phyloP scores from a whole-genome alignment of 2,797 vertebrate genomes.

The Dryobates pubescens region DNA sequence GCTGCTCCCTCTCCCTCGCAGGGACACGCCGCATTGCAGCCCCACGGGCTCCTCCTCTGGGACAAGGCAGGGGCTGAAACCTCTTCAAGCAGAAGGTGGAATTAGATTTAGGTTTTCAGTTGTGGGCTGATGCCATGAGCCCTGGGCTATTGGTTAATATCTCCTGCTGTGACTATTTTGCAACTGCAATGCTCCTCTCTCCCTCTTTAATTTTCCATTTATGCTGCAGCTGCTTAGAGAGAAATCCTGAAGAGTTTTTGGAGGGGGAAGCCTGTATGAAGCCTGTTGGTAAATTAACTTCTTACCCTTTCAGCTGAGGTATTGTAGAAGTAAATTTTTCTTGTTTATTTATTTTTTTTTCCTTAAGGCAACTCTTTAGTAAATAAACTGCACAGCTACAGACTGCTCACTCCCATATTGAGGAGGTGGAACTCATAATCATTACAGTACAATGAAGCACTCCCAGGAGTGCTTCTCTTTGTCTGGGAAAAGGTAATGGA shows the following conservation, averaged over 20 bases:
- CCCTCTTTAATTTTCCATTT: neutral
- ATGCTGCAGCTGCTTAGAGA: neutral
- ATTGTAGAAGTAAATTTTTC: neutral
- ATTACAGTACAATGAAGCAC: neutral
- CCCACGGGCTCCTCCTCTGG: fast-evolving
- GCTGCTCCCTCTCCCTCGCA: neutral
- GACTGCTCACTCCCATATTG: neutral
- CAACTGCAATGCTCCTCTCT: neutral
- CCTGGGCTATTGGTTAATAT: neutral
- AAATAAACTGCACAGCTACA: neutral
- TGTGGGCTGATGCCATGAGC: neutral
- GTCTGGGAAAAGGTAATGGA: conserved; percentile 14
- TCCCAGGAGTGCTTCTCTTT: conserved; percentile 27
- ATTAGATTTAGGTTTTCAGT: neutral
- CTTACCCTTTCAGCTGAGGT: neutral
- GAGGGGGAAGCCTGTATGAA: neutral
- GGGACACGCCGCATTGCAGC: neutral
- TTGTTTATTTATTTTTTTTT: neutral
- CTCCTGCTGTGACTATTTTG: neutral
- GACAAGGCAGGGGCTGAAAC: neutral
- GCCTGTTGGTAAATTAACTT: neutral
- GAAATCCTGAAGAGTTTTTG: neutral
- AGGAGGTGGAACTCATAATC: conserved; percentile 25
- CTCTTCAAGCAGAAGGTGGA: neutral
- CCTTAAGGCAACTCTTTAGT: neutral